Base-by-base conservation (phyloP, 2,113 vertebrate species). In the Dascyllus trimaculatus region DNA sequence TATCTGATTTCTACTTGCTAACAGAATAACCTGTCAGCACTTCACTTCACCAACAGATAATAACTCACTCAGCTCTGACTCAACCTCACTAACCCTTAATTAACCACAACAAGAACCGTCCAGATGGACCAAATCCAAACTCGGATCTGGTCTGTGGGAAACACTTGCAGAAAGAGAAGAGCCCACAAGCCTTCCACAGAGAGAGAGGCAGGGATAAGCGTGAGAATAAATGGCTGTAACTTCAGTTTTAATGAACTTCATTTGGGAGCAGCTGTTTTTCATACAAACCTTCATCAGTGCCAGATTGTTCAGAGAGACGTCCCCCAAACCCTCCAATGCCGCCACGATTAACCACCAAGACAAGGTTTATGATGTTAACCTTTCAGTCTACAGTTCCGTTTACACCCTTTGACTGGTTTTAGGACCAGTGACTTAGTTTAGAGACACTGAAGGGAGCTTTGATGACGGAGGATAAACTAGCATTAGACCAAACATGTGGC, bases 121-220 rank as follows among this genome's bases (percentile, higher is more conserved):
- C 64, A 35, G 22, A 71, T 11, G 21, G 60, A 68, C 19, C 40
- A 45, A 75, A 87, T 84, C 68, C 78, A 81, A 51, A 45, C 78
- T 66, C 29, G 61, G 64, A 17, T 51, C 72, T 11, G 2, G 46
- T 35, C 54, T 26, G 52, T 2, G 22, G 60, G 54, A 77, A 82
- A 65, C 59, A 71, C 66, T 70, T 38, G 11, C 19, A 66, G 49
- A 19, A 66, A 59, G 21, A 60, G 11, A 61, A 78, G 58, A 67
- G 48, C 11, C 77, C 80, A 63, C 71, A 68, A 61, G 59, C 40
- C 46, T 22, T 43, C 66, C 43, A 24, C 18, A 71, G 71, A 52
- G 45, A 5, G 26, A 53, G 43, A 64, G 3, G 24, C 54, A 59
- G 21, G 19, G 18, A 38, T 6, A 14, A 48, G 52, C 32, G 46